Base-by-base conservation (phyloP, 2,797 vertebrate genomes). In the Enoplosus armatus region DNA sequence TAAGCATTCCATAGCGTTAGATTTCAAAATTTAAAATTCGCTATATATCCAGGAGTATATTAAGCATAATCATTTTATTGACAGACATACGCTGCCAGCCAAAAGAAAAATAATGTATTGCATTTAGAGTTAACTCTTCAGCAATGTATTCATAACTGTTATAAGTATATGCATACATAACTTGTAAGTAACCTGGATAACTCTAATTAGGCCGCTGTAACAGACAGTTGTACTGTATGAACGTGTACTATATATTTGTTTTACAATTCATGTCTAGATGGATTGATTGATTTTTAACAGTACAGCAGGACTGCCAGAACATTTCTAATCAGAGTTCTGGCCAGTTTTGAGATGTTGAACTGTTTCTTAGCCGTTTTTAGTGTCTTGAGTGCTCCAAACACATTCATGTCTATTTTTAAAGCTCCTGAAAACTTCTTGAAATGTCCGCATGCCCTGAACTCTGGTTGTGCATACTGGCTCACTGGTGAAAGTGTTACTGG, bases 41-140 rank as follows among this genome's bases (percentile, higher is more conserved):
- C 8, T 26, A 37, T 24, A 54, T 47, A 31, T 51, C 11, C 12
- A 27, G 62, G 9, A 59, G 72, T 18, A 41, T 48, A 10, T 55
- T 22, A 35, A 55, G n/a, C 47, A 41, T 18, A 54, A 77, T 31
- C 20, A 16, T 18, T 72, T 72, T 11, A 63, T 4, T 76, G 39
- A 72, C 48, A 14, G 53, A 60, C 6, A 35, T 39, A 65, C 74
- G 83, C 61, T 81, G 69, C 54, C 59, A 66, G 72, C 8, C 54
- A 77, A 78, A 75, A 31, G 3, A 10, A 65, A 60, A 51, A 24
- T 24, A 33, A 8, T 15, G 43, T 53, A 39, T 24, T 27, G 12
- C 45, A 51, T 33, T 55, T 1, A 15, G 3, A 11, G 6, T 35
- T 66, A 7, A 39, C 7, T 54, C 11, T 56, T 8, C 43, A 54